A percentile compares a stretch with the other conserved stretches of the same genome.
Evolutionary conservation across 2,113 vertebrate species (phyloP).

Genomic region (Chloebia gouldiae): DNA sequence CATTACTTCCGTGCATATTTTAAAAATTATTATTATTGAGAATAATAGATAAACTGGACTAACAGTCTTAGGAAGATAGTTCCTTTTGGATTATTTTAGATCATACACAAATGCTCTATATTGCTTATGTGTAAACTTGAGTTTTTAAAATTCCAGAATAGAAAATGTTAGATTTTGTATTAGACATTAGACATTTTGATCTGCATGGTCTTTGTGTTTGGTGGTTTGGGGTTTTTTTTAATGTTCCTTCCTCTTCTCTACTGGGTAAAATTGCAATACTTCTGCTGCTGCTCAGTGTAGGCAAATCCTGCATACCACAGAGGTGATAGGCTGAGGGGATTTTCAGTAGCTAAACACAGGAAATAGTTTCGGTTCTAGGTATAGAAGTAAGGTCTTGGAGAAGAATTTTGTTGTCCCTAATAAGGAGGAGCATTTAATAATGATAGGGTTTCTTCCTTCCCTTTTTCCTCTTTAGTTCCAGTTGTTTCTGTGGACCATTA

Average conservation of each 20-base stretch:
- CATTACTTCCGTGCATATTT: not conserved
- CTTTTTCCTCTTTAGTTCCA: not conserved
- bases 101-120: not conserved
- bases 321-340: not conserved
- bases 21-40: not conserved
- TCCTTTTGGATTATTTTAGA: slow-evolving; percentile 14
- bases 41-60: not conserved
- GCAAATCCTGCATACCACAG: not conserved
- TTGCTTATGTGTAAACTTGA: not conserved
- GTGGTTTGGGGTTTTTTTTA: not conserved
- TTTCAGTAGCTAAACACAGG: not conserved
- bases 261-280: not conserved
- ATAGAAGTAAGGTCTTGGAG: not conserved
- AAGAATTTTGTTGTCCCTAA: not conserved
- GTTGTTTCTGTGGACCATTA: not conserved
- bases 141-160: slow-evolving; percentile 5
- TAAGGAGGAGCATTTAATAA: not conserved
- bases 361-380: not conserved
- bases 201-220: not conserved
- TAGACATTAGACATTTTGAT: not conserved
- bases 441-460: not conserved
- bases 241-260: not conserved
- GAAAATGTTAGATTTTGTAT: not conserved
- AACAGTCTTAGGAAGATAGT: not conserved
- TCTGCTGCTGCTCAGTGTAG: not conserved